Evolutionary conservation across 2,888 invertebrate species (phyloP).

Genomic region (Hypselothyrea guttata): DNA sequence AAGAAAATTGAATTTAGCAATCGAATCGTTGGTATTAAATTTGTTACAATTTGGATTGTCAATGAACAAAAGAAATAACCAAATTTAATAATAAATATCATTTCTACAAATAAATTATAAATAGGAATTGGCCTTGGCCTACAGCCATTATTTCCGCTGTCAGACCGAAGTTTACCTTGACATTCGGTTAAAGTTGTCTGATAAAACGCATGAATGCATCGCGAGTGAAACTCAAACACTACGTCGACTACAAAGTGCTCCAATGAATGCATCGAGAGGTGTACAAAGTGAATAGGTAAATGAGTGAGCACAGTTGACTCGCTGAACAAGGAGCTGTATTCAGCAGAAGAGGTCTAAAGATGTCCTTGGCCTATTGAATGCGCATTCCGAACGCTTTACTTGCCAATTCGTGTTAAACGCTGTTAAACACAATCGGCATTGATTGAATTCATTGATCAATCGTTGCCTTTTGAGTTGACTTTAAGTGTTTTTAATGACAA

Average conservation of each 20-base stretch:
- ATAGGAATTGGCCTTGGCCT: not conserved
- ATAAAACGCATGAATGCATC: conserved; percentile 37
- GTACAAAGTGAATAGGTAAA: conserved; percentile 29
- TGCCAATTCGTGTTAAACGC: not conserved
- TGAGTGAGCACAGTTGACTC: conserved; percentile 34
- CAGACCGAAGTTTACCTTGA: conserved; percentile 41
- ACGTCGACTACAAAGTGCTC: conserved; percentile 30
- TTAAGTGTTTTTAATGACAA: too few relatives aligned
- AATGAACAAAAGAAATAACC: too few relatives aligned
- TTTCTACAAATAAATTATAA: too few relatives aligned
- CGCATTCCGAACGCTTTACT: conserved; percentile 4
- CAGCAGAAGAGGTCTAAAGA: conserved; percentile 6
- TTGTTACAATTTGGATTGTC: too few relatives aligned
- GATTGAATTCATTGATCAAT: too few relatives aligned
- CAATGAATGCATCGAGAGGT: conserved; percentile 44
- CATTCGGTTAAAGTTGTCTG: conserved; percentile 46
- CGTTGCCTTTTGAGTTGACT: not conserved
- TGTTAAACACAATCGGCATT: not conserved
- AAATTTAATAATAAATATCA: too few relatives aligned
- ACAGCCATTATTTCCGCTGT: too few relatives aligned
- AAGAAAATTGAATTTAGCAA: conserved; percentile 24
- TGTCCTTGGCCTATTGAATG: conserved; percentile 35
- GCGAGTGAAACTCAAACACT: conserved; percentile 42
- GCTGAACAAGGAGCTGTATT: conserved; percentile 33
- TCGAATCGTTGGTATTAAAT: conserved; percentile 4